These are phyloP conservation scores for Caenorhabditis becei DNA, from an alignment of 2,888 invertebrate genomes.

Conservation along the genomic window DNA sequence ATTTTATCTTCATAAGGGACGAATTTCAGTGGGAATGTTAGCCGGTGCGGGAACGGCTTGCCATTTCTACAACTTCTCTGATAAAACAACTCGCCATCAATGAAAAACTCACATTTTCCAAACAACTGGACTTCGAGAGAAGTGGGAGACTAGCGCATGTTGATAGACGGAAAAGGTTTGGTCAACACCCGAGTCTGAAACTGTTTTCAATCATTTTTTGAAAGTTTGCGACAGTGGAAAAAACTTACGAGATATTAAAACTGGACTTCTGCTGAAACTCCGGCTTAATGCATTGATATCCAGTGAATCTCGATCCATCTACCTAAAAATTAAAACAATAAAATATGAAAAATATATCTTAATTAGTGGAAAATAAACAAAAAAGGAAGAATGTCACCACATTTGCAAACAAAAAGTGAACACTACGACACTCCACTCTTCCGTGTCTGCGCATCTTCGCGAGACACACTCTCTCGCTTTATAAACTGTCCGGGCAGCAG, in stretches of 20 bases:
- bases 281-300: conserved; percentile 52
- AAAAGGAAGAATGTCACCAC: neutral
- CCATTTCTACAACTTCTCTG: conserved; percentile 61
- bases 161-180: conserved; percentile 66
- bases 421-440: conserved; percentile 26
- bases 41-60: conserved; percentile 68
- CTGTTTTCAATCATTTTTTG: neutral
- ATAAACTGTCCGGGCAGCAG: no score
- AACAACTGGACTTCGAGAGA: conserved; percentile 64
- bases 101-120: conserved; percentile 53
- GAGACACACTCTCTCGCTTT: conserved; percentile 4
- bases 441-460: conserved; percentile 29
- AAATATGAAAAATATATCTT: neutral
- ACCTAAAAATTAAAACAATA: conserved; percentile 18
- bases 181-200: conserved; percentile 67
- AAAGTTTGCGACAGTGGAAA: neutral
- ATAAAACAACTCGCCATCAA: neutral
- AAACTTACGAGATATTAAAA: conserved; percentile 55
- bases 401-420: neutral
- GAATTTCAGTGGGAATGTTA: conserved; percentile 71
- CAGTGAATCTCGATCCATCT: conserved; percentile 54
- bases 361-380: neutral
- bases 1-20: conserved; percentile 71
- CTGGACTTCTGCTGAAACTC: conserved; percentile 43
- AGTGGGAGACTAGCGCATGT: conserved; percentile 67